Conservation (phyloP, 2,888 invertebrate genomes). For the Hydrotaea cyrtoneurina region DNA sequence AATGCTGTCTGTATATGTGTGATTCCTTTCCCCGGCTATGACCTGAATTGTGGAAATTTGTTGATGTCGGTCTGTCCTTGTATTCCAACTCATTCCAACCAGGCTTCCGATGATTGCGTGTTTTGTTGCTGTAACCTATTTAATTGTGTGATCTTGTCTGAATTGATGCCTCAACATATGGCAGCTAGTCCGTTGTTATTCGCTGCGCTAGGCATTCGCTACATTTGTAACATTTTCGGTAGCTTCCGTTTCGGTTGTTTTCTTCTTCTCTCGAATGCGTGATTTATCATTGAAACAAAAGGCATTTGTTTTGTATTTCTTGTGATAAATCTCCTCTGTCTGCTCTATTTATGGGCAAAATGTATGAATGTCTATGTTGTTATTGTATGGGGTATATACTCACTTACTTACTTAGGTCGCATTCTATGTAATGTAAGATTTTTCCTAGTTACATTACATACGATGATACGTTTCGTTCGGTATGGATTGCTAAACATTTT, state of each 20-base stretch:
- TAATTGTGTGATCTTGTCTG: constrained; percentile 9
- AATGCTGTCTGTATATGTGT: neutral
- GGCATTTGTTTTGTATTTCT: constrained; percentile 48
- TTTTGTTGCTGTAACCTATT: constrained; percentile 22
- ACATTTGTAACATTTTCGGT: neutral
- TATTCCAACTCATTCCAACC: no score
- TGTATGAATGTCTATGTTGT: neutral
- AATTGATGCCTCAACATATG: constrained; percentile 27
- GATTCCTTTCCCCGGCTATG: neutral
- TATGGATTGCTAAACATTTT: neutral
- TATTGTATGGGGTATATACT: neutral
- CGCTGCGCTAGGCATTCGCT: neutral
- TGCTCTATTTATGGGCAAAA: constrained; percentile 33
- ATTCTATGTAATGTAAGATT: neutral
- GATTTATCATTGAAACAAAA: constrained; percentile 56
- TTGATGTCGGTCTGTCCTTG: neutral
- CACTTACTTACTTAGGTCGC: no score
- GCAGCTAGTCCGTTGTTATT: neutral
- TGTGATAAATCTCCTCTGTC: constrained; percentile 54
- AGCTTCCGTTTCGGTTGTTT: neutral
- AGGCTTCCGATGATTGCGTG: neutral
- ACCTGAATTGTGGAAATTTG: constrained; percentile 29
- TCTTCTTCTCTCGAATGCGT: constrained; percentile 37
- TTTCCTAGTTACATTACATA: neutral
- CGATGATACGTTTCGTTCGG: neutral